phyloP scores from a whole-genome alignment of 2,797 vertebrate species.

The Sebastes hubbsi region DNA sequence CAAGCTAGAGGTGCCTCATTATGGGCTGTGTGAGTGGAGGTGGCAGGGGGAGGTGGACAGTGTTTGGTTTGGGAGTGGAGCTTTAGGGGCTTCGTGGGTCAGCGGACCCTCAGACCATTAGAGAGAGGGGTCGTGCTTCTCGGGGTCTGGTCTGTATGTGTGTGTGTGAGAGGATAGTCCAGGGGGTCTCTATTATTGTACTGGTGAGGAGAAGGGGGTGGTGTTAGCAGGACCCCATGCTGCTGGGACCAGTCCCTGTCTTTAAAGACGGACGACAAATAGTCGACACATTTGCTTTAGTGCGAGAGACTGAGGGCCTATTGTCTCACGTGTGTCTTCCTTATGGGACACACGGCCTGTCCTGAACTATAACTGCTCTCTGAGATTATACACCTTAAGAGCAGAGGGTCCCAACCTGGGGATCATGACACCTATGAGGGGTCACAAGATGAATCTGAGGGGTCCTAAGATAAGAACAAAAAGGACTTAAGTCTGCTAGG shows the following conservation, averaged over 20 bases:
- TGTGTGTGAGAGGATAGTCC: conserved; percentile 37
- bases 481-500: background rate
- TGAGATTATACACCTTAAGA: background rate
- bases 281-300: conserved; percentile 60
- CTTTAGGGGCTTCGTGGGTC: conserved; percentile 69
- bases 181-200: conserved; percentile 64
- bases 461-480: background rate
- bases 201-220: conserved; percentile 35
- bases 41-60: conserved; percentile 30
- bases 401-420: background rate
- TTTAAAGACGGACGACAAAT: conserved; percentile 62
- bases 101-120: conserved; percentile 59
- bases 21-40: conserved; percentile 24
- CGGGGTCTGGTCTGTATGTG: conserved; percentile 31
- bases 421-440: background rate
- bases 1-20: conserved; percentile 58
- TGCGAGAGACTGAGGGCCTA: conserved; percentile 34
- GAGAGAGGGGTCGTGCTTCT: conserved; percentile 55
- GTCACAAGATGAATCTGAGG: background rate
- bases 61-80: conserved; percentile 50
- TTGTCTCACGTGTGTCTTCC: conserved; percentile 60
- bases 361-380: conserved; percentile 19
- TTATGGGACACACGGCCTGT: conserved; percentile 15
- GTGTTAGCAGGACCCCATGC: conserved; percentile 57
- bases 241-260: conserved; percentile 66